These are phyloP conservation scores for Tichodroma muraria DNA, from an alignment of 2,113 vertebrate genomes.

Conservation along the genomic window DNA sequence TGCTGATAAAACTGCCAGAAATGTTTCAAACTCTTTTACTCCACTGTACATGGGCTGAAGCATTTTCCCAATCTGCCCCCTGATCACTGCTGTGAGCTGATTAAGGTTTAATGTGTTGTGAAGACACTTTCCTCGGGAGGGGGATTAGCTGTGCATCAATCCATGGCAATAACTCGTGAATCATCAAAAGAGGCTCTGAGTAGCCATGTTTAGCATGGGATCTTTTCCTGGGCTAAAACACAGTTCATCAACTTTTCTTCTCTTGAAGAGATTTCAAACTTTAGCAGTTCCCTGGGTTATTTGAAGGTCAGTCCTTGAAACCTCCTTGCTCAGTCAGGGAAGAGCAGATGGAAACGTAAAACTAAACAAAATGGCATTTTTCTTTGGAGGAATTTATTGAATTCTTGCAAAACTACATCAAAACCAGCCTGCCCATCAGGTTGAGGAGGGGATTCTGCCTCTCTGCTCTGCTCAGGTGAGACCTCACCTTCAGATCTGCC, in stretches of 20 bases:
- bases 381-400: background rate
- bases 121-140: background rate
- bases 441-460: background rate
- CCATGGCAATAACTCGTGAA: background rate
- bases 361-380: background rate
- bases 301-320: background rate
- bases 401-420: background rate
- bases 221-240: background rate
- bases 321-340: background rate
- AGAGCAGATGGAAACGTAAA: background rate
- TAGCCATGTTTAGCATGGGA: background rate
- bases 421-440: background rate
- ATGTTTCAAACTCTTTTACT: background rate
- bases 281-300: background rate
- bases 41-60: background rate
- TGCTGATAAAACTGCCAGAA: background rate
- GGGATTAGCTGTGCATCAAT: background rate
- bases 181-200: background rate
- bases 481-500: background rate
- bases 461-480: background rate
- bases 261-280: background rate
- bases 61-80: background rate
- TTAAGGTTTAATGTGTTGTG: background rate
- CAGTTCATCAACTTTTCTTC: background rate
- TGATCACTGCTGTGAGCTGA: background rate